Evolutionary conservation across 2,888 invertebrate genomes (phyloP).

Genomic region (Ophion slaviceki): DNA sequence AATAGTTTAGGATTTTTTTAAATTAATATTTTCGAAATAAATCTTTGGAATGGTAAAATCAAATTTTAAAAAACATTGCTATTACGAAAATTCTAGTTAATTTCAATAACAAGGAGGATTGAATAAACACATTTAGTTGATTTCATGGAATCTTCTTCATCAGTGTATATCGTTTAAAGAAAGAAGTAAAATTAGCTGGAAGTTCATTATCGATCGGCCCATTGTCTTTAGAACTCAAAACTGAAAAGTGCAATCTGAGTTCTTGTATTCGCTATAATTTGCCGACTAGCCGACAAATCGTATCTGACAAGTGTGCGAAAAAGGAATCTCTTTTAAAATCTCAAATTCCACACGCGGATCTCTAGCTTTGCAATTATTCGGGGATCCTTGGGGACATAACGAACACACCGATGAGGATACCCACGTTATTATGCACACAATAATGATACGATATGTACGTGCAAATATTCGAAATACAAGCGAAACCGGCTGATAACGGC

Average conservation of each 20-base stretch:
- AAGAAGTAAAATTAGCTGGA: no score
- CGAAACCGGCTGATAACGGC: conserved; percentile 23
- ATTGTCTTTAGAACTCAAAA: no score
- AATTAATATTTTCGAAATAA: no score
- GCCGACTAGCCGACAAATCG: not conserved
- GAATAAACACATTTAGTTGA: no score
- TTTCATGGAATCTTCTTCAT: no score
- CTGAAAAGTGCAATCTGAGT: not conserved
- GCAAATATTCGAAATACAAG: not conserved
- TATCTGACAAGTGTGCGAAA: not conserved
- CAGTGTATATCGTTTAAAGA: no score
- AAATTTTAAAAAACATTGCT: no score
- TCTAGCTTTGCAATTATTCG: conserved; percentile 6
- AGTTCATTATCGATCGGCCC: no score
- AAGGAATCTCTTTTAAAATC: conserved; percentile 3
- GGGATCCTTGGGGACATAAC: conserved; percentile 15
- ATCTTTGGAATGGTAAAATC: no score
- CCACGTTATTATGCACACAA: conserved; percentile 21
- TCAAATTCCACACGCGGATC: not conserved
- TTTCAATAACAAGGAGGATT: no score
- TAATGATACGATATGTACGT: conserved; percentile 14
- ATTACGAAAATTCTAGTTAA: no score
- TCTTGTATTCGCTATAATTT: not conserved
- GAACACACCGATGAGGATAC: not conserved
- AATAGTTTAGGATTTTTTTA: no score